These are phyloP conservation scores for Martes flavigula DNA, from an alignment of 2,797 vertebrate genomes.

Conservation along the genomic window DNA sequence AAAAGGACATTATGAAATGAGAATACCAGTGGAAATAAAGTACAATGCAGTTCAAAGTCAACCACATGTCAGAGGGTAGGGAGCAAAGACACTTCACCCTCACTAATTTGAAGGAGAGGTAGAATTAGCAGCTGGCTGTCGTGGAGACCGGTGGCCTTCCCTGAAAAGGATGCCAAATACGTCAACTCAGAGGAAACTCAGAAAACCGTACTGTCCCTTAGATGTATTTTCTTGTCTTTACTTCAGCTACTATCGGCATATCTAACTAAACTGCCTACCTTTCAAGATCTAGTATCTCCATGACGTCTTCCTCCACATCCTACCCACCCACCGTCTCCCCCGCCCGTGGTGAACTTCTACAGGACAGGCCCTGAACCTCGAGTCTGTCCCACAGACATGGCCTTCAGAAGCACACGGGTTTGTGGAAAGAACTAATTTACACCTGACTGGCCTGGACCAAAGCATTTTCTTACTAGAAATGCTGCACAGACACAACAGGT, in stretches of 20 bases:
- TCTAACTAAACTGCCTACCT: background rate
- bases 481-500: background rate
- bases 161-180: background rate
- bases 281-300: background rate
- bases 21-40: background rate
- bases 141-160: background rate
- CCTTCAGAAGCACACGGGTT: background rate
- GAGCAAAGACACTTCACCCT: background rate
- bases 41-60: background rate
- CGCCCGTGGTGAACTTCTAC: background rate
- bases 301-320: background rate
- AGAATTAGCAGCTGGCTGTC: background rate
- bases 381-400: background rate
- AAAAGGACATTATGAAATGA: constrained; percentile 17
- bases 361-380: background rate
- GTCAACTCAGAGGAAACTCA: background rate
- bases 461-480: background rate
- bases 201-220: background rate
- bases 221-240: background rate
- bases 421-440: background rate
- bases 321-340: too few species aligned
- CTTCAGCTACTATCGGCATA: background rate
- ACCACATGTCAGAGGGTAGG: background rate
- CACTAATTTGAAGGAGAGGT: background rate
- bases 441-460: background rate